Evolutionary conservation across 2,888 invertebrate genomes (phyloP), one percentile per base, ranked within the genome.

Genomic region (Argynnis bischoffii): DNA sequence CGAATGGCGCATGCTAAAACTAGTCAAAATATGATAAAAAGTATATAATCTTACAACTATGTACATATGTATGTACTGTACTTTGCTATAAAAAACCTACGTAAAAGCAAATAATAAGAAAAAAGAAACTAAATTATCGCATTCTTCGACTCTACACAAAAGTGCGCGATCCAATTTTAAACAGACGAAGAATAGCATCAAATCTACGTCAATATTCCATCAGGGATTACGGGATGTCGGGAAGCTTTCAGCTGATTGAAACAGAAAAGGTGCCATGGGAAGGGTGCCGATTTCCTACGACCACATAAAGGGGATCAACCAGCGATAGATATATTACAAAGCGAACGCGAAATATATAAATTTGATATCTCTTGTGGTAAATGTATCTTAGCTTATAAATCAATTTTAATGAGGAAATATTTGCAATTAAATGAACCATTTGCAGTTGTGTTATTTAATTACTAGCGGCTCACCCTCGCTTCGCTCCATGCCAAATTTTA

Each of bases 171-270:
- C 11, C 13, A 13, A 18, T 54, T 54, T 21, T 18, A 48, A 47
- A 50, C 35, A 35, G 18, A 6, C 18, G 53, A 48, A 35, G 50
- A 53, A 55, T 41, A 35, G 61, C 53, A 48, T 41, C 35, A 18
- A 60, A 31, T 47, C 60, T 18, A 26, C 54, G 31, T 57, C 63
- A 64, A 70, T 64, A 67, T 65, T 57, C 61, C 57, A 67, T 55
- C 66, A 69, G 64, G 56, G 67, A 64, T 64, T 56, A 64, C 64
- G 67, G 64, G 70, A 64, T 55, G 76, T 76, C 79, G 77, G 82
- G 82, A 84, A 82, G 86, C 87, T 87, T 82, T 87, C 80, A 84
- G 79, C 77, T 79, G 84, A 88, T 88, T 88, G 85, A 82, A 76
- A 75, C 74, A 76, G 74, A 77, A 83, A 83, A 79, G 82, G 83